Base-by-base conservation (phyloP, 2,113 vertebrate species). In the Cettia cetti region DNA sequence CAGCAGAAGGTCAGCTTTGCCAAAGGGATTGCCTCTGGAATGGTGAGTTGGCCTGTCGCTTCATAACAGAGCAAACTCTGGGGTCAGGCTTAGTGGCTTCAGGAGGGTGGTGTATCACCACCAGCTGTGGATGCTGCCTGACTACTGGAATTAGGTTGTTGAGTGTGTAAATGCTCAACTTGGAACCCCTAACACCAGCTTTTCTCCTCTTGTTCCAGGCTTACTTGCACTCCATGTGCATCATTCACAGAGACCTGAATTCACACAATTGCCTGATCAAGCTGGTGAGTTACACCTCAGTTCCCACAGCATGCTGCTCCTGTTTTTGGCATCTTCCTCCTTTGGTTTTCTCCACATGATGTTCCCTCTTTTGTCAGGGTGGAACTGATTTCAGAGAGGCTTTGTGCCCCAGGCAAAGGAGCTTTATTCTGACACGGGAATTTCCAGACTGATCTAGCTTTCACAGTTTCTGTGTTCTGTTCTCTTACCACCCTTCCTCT, bases 241-340 rank as follows among this genome's bases (percentile, higher is more conserved):
- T 99, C 97, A 99, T 99, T 96, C 98, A 99, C 97, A 98, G 99
- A 97, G 98, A 99, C 76, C 98, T 99, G 97, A 99, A 99, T 95
- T 99, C 99, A 31, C 98, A 99, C 97, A 99, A 99, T 76, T 99
- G 99, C 98, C 98, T 99, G 74, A 98, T 99, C 96, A 99, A 99
- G 97, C 97, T 99, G 99, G 99, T 99, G 98, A 50, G 98, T 97
- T 69, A 90, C 39, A 47, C 45, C 57, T 66, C 84, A 74, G 35
- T 83, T 83, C 54, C 37, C 39, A 11, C 63, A 59, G 74, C 64
- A 14, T 42, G 66, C 45, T 85, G 59, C 70, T 91, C 37, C 47
- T 72, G 39, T 89, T 42, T 59, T 47, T 44, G 45, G 50, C 47
- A 15, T 50, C 37, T 54, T 76, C 40, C 31, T 88, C 69, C 60